Evolutionary conservation across 2,113 vertebrate genomes (phyloP).

Genomic region (Oncorhynchus clarkii): DNA sequence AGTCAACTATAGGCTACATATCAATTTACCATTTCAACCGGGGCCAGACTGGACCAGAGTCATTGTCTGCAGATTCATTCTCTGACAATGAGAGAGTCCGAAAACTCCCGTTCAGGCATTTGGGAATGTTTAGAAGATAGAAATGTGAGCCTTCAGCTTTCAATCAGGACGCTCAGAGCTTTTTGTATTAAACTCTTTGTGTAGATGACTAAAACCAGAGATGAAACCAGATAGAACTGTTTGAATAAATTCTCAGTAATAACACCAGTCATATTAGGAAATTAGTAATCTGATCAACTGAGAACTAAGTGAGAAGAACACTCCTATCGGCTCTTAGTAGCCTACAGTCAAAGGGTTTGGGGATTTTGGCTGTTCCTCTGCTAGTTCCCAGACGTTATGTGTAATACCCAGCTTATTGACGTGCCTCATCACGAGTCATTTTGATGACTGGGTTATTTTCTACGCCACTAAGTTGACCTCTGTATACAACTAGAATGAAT

Average conservation of each 20-base stretch:
- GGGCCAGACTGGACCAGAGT: conserved; percentile 24
- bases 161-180: conserved; percentile 10
- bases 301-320: conserved; percentile 10
- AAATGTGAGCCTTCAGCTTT: conserved; percentile 15
- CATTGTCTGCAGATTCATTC: conserved; percentile 41
- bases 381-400: neutral
- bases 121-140: conserved; percentile 1
- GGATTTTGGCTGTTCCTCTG: conserved; percentile 4
- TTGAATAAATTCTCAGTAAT: neutral
- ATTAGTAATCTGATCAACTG: conserved; percentile 34
- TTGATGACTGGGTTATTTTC: neutral
- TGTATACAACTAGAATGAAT: neutral
- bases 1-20: too few relatives aligned
- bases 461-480: neutral
- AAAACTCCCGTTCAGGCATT: conserved; percentile 11
- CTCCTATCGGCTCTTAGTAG: neutral
- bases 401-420: neutral
- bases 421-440: neutral
- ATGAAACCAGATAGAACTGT: conserved; percentile 21
- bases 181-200: neutral
- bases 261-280: conserved; percentile 20
- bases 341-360: conserved; percentile 15
- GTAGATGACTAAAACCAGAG: conserved; percentile 19
- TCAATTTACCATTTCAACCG: neutral
- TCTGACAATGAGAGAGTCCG: conserved; percentile 13